Conservation (phyloP, 2,113 vertebrate genomes). For the Tylochromis polylepis region DNA sequence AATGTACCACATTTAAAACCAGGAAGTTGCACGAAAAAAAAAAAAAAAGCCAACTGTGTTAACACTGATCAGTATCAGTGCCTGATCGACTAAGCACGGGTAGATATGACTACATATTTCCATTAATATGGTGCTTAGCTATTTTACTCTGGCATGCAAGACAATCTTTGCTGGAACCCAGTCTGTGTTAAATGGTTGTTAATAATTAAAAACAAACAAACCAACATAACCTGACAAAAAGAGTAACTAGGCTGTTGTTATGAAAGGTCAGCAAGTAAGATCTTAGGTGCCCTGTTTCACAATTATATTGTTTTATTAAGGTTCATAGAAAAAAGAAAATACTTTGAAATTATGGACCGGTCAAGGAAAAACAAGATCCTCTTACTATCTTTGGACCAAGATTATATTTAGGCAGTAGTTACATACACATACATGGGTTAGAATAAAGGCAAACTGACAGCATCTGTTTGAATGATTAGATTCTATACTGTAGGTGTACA, state of each 20-base stretch:
- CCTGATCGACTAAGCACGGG: not conserved
- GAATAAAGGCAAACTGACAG: not conserved
- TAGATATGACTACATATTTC: not conserved
- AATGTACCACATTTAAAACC: too few species aligned
- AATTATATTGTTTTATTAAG: not conserved
- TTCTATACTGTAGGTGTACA: not conserved
- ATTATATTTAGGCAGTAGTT: not conserved
- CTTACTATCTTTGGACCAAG: not conserved
- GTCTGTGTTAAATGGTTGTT: not conserved
- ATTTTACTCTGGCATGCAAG: not conserved
- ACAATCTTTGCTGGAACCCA: rapidly evolving
- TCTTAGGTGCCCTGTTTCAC: not conserved
- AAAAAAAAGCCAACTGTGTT: not conserved
- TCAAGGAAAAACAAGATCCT: not conserved
- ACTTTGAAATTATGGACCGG: not conserved
- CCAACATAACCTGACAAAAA: not conserved
- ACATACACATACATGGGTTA: not conserved
- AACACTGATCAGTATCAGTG: not conserved
- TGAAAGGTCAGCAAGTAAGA: not conserved
- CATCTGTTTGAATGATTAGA: not conserved
- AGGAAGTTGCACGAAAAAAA: not conserved
- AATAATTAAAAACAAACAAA: not conserved
- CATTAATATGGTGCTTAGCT: not conserved
- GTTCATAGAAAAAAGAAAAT: rapidly evolving
- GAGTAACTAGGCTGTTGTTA: not conserved